phyloP scores from a whole-genome alignment of 2,888 invertebrate species.

The Uropetala carovei region DNA sequence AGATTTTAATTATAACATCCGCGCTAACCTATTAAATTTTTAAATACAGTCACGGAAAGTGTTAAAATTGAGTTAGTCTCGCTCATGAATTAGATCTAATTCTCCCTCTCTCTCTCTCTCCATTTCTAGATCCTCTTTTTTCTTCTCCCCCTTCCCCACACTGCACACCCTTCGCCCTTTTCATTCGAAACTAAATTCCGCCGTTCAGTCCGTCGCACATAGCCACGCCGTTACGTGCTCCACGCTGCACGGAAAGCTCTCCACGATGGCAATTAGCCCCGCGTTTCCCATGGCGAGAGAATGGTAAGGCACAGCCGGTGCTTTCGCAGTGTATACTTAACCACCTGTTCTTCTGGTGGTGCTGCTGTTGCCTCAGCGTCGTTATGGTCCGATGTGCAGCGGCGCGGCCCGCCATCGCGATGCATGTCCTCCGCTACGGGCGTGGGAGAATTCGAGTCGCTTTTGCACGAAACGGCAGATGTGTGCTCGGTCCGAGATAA shows the following conservation, averaged over 20 bases:
- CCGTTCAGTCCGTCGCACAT: not conserved
- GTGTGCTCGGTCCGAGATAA: too few species aligned
- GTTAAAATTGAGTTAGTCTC: too few species aligned
- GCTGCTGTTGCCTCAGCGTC: constrained; percentile 2
- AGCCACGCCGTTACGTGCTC: constrained; percentile 1
- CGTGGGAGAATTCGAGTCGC: constrained; percentile 1
- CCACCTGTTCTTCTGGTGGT: constrained; percentile 56
- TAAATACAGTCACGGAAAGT: too few species aligned
- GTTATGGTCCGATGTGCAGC: constrained; percentile 61
- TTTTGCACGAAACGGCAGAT: too few species aligned
- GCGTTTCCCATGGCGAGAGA: constrained; percentile 43
- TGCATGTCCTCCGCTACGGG: too few species aligned
- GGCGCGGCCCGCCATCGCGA: not conserved
- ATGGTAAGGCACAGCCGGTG: constrained; percentile 62
- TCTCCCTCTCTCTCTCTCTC: too few species aligned
- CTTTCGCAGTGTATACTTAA: constrained; percentile 8
- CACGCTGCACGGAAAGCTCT: not conserved
- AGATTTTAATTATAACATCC: too few species aligned
- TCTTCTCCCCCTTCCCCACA: not conserved
- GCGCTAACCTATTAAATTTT: too few species aligned
- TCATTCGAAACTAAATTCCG: not conserved
- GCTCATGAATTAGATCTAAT: too few species aligned
- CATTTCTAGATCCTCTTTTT: too few species aligned
- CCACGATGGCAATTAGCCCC: constrained; percentile 48
- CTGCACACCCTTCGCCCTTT: not conserved